A percentile compares a stretch with the other conserved stretches of the same genome.
Conservation (phyloP, 2,113 vertebrate genomes). For the Nothobranchius kuhntae region DNA sequence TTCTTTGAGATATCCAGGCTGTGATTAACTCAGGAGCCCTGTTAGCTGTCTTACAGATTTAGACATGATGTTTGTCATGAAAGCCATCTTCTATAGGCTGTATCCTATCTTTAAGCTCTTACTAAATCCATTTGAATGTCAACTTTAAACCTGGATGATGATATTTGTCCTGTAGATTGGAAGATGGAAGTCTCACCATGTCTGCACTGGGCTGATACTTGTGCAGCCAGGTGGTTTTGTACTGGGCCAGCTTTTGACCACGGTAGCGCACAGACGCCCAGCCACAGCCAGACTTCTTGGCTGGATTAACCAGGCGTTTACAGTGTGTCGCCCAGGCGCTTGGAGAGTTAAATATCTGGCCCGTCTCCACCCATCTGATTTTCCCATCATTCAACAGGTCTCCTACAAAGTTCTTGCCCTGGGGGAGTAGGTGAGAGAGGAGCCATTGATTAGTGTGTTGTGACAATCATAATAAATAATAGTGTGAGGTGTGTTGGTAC, state of each 20-base stretch:
- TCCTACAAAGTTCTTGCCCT: conserved; percentile 96
- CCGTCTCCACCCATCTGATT: conserved; percentile 95
- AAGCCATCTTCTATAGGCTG: too few relatives aligned
- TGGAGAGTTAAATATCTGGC: conserved; percentile 94
- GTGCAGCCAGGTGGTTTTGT: conserved; percentile 93
- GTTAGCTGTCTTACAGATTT: too few relatives aligned
- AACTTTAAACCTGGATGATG: too few relatives aligned
- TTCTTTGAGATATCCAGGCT: too few relatives aligned
- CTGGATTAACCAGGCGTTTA: conserved; percentile 94
- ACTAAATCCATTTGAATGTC: too few relatives aligned
- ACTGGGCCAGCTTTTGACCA: conserved; percentile 95
- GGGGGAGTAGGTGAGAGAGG: conserved; percentile 7
- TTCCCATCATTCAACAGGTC: conserved; percentile 91
- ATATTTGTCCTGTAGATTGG: too few relatives aligned
- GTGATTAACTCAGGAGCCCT: too few relatives aligned
- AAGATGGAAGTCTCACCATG: conserved; percentile 78
- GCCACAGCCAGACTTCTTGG: conserved; percentile 96
- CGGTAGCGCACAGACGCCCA: conserved; percentile 96
- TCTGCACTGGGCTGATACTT: conserved; percentile 88
- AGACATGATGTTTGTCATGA: too few relatives aligned
- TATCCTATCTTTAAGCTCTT: too few relatives aligned
- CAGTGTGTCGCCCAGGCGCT: conserved; percentile 99
- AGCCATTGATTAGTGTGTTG: too few relatives aligned
- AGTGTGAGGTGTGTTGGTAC: conserved; percentile 69
- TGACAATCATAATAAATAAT: not conserved